Evolutionary conservation across 2,888 invertebrate genomes (phyloP).

Genomic region (Cylloceria caligata): DNA sequence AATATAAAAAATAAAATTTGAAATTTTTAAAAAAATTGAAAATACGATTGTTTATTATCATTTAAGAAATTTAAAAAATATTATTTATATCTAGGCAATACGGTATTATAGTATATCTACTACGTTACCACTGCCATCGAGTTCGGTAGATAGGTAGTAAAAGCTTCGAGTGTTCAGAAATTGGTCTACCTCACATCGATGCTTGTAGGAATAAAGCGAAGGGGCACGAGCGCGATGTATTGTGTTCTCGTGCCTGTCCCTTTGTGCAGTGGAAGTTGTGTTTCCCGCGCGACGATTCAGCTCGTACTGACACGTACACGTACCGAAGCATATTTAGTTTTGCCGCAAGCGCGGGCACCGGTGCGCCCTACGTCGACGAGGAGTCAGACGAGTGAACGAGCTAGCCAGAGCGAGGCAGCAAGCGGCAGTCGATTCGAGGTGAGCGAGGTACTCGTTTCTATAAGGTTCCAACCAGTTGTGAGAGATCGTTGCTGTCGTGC

Average conservation of each 20-base stretch:
- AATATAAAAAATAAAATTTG: no score
- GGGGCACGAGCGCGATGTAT: background rate
- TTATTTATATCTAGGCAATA: background rate
- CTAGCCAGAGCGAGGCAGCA: constrained; percentile 23
- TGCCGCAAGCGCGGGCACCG: constrained; percentile 54
- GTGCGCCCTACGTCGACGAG: constrained; percentile 31
- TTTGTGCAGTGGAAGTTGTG: constrained; percentile 21
- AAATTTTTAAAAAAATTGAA: no score
- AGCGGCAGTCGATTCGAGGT: constrained; percentile 53
- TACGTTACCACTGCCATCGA: background rate
- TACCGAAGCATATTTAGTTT: constrained; percentile 38
- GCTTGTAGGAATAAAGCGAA: background rate
- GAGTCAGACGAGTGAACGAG: constrained; percentile 49
- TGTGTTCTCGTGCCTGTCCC: constrained; percentile 5
- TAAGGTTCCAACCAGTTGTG: constrained; percentile 44
- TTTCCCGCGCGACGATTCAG: constrained; percentile 62
- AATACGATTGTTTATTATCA: no score
- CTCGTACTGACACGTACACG: constrained; percentile 64
- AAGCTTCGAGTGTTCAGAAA: background rate
- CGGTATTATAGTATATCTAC: background rate
- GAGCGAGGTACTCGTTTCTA: constrained; percentile 65
- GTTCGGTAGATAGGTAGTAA: background rate
- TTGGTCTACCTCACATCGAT: background rate
- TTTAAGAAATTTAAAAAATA: no score
- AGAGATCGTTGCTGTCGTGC: constrained; percentile 11